Conservation (phyloP, 2,797 vertebrate genomes). For the Poecilia picta region DNA sequence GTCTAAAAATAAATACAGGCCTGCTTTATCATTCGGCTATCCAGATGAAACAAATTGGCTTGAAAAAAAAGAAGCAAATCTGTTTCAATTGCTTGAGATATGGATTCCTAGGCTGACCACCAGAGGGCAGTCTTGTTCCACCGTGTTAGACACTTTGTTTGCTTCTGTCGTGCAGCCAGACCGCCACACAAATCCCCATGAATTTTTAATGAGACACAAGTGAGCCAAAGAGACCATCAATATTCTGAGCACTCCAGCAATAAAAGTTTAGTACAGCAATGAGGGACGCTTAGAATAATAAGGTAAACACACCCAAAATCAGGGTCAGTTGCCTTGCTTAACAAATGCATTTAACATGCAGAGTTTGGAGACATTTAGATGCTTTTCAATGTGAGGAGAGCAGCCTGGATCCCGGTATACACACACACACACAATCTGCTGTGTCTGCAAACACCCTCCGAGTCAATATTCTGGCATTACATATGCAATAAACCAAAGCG, state of each 20-base stretch:
- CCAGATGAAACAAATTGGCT: background rate
- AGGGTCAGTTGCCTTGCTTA: conserved; percentile 54
- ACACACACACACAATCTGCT: conserved; percentile 40
- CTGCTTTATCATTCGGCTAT: background rate
- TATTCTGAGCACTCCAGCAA: conserved; percentile 76
- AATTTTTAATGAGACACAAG: conserved; percentile 78
- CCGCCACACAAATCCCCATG: conserved; percentile 61
- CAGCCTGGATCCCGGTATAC: background rate
- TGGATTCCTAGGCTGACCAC: conserved; percentile 53
- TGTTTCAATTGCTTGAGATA: background rate
- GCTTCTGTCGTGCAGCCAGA: conserved; percentile 51
- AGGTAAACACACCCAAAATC: conserved; percentile 74
- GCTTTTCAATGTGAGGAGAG: conserved; percentile 32
- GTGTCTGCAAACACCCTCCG: conserved; percentile 38
- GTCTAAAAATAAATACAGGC: background rate
- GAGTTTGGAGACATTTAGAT: conserved; percentile 43
- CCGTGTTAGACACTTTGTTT: conserved; percentile 7
- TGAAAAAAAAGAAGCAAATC: background rate
- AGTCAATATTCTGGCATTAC: conserved; percentile 66
- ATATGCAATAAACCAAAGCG: conserved; percentile 69
- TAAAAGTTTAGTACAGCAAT: conserved; percentile 76
- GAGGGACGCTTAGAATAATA: conserved; percentile 77
- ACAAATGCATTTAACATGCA: conserved; percentile 58
- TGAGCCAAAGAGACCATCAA: conserved; percentile 77
- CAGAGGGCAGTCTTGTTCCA: conserved; percentile 76